Conservation (phyloP, 2,113 vertebrate species). For the Elgaria multicarinata region DNA sequence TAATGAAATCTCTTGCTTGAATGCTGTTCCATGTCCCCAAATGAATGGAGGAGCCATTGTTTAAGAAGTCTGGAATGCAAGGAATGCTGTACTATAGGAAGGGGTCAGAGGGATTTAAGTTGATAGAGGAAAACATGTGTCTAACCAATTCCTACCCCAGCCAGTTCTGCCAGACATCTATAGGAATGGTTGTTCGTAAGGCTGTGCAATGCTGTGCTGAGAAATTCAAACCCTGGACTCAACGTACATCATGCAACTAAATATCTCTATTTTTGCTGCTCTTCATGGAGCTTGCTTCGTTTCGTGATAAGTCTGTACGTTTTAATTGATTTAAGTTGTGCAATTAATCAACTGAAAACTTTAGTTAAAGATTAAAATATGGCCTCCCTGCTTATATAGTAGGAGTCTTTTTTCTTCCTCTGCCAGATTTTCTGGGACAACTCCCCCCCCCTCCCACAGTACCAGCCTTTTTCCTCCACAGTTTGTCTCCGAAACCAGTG, state of each 20-base stretch:
- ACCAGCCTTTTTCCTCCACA: not conserved
- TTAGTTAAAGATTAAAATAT: constrained; percentile 11
- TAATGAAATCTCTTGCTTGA: constrained; percentile 45
- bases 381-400: not conserved
- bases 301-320: not conserved
- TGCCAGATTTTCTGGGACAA: not conserved
- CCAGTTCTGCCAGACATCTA: constrained; percentile 23
- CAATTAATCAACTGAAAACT: not conserved
- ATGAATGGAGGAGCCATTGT: constrained; percentile 47
- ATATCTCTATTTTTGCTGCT: not conserved
- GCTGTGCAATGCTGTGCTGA: not conserved
- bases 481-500: not conserved
- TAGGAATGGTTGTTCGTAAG: not conserved
- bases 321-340: not conserved
- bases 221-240: not conserved
- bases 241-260: not conserved
- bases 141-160: constrained; percentile 37
- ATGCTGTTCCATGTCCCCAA: constrained; percentile 40
- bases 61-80: constrained; percentile 42
- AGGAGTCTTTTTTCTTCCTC: not conserved
- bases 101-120: constrained; percentile 41
- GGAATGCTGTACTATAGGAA: constrained; percentile 37
- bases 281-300: too few relatives aligned
- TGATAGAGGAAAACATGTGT: constrained; percentile 46
- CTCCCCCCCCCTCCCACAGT: not conserved